Conservation (phyloP, 2,797 vertebrate species). For the Falco berigora region DNA sequence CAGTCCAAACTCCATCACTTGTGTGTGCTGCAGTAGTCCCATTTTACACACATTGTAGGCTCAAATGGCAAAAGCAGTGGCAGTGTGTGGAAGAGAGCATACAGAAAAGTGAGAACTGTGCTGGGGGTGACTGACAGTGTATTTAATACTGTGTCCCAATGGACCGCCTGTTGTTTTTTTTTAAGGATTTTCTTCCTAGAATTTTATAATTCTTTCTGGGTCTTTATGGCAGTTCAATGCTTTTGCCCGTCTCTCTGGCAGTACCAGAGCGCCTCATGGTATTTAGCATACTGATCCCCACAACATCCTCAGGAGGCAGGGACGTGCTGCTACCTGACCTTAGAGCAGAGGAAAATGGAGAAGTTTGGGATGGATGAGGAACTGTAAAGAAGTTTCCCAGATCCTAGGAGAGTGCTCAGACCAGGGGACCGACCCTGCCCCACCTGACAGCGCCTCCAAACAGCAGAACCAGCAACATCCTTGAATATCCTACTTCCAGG, state of each 20-base stretch:
- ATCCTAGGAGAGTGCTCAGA: neutral
- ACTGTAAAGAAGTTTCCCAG: neutral
- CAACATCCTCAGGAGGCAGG: neutral
- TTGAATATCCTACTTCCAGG: neutral
- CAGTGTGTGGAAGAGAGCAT: neutral
- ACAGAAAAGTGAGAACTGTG: neutral
- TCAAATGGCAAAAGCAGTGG: neutral
- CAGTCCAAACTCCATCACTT: neutral
- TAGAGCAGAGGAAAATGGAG: neutral
- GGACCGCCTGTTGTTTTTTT: neutral
- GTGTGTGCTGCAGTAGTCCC: rapidly evolving
- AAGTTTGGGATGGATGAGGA: neutral
- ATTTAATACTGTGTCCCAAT: neutral
- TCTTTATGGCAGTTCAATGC: neutral
- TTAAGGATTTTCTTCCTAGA: neutral
- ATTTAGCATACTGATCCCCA: neutral
- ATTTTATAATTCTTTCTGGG: neutral
- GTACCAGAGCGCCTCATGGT: neutral
- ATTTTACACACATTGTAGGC: neutral
- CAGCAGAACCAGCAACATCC: neutral
- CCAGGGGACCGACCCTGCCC: neutral
- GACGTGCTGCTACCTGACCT: neutral
- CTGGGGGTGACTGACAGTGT: neutral
- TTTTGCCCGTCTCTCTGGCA: neutral
- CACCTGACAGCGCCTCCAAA: neutral